A percentile compares a stretch with the other conserved stretches of the same genome.
phyloP scores from a whole-genome alignment of 2,888 invertebrate species.

The Amiota minor region DNA sequence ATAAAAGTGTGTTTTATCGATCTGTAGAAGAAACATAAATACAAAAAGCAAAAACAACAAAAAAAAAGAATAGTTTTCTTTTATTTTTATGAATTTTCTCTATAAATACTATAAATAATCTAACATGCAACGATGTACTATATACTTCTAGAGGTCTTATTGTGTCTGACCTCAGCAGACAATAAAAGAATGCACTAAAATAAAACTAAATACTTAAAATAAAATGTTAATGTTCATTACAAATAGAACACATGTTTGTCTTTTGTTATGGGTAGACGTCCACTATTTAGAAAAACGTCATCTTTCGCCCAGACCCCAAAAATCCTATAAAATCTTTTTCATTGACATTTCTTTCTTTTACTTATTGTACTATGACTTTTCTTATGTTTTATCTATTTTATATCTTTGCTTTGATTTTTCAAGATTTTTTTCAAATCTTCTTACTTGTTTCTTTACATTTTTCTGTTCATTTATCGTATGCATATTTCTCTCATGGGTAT shows the following conservation, averaged over 20 bases:
- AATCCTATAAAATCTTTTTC: conserved; percentile 39
- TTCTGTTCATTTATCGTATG: conserved; percentile 34
- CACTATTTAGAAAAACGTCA: conserved; percentile 10
- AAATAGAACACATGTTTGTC: not conserved
- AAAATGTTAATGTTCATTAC: not conserved
- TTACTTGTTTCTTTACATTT: conserved; percentile 41
- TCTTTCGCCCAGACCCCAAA: conserved; percentile 51
- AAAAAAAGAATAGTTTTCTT: too few species aligned
- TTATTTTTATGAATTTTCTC: too few species aligned
- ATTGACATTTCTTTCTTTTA: conserved; percentile 6
- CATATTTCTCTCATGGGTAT: conserved; percentile 9
- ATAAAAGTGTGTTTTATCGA: too few species aligned
- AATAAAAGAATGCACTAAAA: not conserved
- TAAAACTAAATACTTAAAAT: conserved; percentile 3
- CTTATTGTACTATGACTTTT: conserved; percentile 18
- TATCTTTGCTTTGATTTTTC: too few species aligned
- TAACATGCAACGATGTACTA: not conserved
- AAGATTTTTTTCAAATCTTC: conserved; percentile 19
- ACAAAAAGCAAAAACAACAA: too few species aligned
- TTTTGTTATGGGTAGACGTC: conserved; percentile 7
- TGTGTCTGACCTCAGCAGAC: conserved; percentile 31
- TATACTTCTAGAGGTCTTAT: not conserved
- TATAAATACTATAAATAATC: too few species aligned
- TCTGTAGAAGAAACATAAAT: too few species aligned
- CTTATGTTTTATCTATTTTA: conserved; percentile 37